Base-by-base conservation (phyloP, 1,140 invertebrate genomes). In the Dreissena rostriformis region DNA sequence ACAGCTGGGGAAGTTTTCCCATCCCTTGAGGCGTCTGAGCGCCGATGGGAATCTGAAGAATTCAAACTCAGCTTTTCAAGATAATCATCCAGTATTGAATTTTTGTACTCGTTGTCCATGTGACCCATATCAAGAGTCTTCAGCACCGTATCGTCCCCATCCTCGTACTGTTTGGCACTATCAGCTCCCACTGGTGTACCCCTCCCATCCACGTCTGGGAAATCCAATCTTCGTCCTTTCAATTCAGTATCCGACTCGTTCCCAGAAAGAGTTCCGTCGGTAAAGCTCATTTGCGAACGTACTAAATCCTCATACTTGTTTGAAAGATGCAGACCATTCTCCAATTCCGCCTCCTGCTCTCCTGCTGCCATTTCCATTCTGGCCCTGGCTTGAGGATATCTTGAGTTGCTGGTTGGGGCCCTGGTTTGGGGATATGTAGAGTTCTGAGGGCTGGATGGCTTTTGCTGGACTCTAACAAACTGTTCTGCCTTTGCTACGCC, bases 141-240 rank as follows among this genome's bases (percentile, higher is more conserved):
- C 22, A 39, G 29, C 5, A 19, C 15, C 17, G 66, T 70, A 39
- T 63, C 52, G 26, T 70, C 72, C 26, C 84, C 77, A 84, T 88
- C 87, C 61, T 86, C 80, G 63, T 82, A 88, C n/a, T 84, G 80
- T 67, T 88, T 86, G 0, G 68, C 52, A 0, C 82, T 85, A 66
- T 86, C 86, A 71, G 86, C 87, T 12, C 89, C 89, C 19, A 90
- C 82, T 22, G 89, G 89, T 15, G 86, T 90, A 22, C 85, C 78
- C 7, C 89, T 70, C 39, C 83, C 86, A 52, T 52, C 68, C 14
- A 77, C 39, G 52, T 84, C 82, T 12, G 29, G 22, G 22, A 24
- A 51, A 39, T 83, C 82, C 5, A 63, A 39, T 52, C 39, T 77
- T 76, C n/a, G 39, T 17, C 19, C 49, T 49, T 19, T 39, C 17